These are phyloP conservation scores for Microcebus tavaratra DNA, from an alignment of 2,113 vertebrate species.

Conservation along the genomic window DNA sequence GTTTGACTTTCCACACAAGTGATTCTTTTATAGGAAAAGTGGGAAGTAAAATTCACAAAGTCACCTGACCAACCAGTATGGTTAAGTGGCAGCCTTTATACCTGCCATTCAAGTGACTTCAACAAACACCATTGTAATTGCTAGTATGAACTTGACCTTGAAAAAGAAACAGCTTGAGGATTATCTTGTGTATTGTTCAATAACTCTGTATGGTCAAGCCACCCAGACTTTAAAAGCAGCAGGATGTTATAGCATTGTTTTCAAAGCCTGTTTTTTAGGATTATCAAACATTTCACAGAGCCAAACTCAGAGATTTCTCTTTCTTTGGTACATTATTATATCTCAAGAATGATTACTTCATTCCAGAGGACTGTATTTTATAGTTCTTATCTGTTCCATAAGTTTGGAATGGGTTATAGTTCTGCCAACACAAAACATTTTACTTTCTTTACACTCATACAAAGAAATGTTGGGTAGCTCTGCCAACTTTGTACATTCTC, in stretches of 20 bases:
- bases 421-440: slow-evolving; percentile 61
- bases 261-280: slow-evolving; percentile 64
- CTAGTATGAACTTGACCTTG: slow-evolving; percentile 67
- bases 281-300: slow-evolving; percentile 63
- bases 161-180: slow-evolving; percentile 35
- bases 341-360: slow-evolving; percentile 38
- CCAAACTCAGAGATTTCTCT: background rate
- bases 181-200: slow-evolving; percentile 55
- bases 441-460: slow-evolving; percentile 44
- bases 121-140: slow-evolving; percentile 59
- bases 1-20: slow-evolving; percentile 63
- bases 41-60: slow-evolving; percentile 42
- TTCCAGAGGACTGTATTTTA: slow-evolving; percentile 16
- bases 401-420: slow-evolving; percentile 23
- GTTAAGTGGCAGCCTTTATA: slow-evolving; percentile 46
- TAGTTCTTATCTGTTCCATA: slow-evolving; percentile 43
- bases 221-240: slow-evolving; percentile 53
- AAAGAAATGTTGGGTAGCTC: slow-evolving; percentile 41
- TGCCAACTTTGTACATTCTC: slow-evolving; percentile 36
- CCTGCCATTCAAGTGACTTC: slow-evolving; percentile 59
- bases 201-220: slow-evolving; percentile 18
- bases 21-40: slow-evolving; percentile 44
- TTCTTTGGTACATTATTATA: slow-evolving; percentile 14
- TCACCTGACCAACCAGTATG: slow-evolving; percentile 60
- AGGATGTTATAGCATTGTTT: slow-evolving; percentile 53